Base-by-base conservation (phyloP, 2,888 invertebrate genomes). In the Mythimna ferrago region DNA sequence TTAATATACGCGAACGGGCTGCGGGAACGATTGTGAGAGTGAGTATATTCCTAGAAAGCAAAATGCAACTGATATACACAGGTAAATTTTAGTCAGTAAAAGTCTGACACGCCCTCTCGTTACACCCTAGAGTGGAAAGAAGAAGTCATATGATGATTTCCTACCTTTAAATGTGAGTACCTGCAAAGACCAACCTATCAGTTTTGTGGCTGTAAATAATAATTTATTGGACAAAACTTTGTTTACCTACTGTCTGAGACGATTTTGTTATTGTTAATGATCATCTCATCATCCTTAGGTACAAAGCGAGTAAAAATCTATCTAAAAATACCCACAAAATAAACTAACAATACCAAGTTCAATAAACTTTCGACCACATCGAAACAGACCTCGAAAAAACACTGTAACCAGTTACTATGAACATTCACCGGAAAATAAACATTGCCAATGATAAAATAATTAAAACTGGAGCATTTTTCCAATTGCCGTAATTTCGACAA, bases 351-450 rank as follows among this genome's bases (percentile, higher is more conserved):
- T 63, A 71, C 62, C 56, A 68, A 73, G 85, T 84, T 80, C 80
- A 71, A 60, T 71, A 68, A 78, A 73, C 81, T 83, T 65, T 71
- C 44, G 26, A 71, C 60, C 56, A 56, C 62, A 57, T 76, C 76
- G 51, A 35, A 48, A 54, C 10, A 58, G 80, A 77, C 86, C 86
- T 86, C 81, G 80, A 86, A 78, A 78, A 75, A 62, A 63, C 72
- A 81, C 81, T 82, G 74, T 82, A 80, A 82, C 78, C 54, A 35
- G 67, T 66, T 54, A 73, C 70, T 75, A 66, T 61, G 69, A 66
- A 80, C 86, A 81, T 86, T 86, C 85, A 85, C 86, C 86, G 86
- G 86, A 78, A 86, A 84, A 85, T 67, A 83, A 77, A 76, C 66
- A 76, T 32, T 41, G 62, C 67, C 85, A 81, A 83, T 81, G 73